Base-by-base conservation (phyloP, 1,140 invertebrate species). In the Nylanderia fulva region DNA sequence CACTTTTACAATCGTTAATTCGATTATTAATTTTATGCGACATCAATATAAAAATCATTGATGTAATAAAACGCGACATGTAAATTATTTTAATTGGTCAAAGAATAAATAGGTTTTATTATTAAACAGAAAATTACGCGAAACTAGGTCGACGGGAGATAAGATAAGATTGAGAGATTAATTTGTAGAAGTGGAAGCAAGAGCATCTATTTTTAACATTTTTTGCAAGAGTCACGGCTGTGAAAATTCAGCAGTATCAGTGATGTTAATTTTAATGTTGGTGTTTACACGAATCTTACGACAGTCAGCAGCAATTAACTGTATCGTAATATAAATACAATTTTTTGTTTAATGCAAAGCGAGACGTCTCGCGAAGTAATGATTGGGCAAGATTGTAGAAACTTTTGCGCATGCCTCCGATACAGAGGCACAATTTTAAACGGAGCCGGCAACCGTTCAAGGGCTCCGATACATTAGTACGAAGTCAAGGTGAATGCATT, bases 401-500 rank as follows among this genome's bases (percentile, higher is more conserved):
- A 27, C 18, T 52, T 36, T n/a, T 11, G 39, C 27, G 15, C 13
- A 39, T 8, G 24, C 27, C 33, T 80, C 24, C 29, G 33, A 27
- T 4, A 15, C 36, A 15, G 45, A 42, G 36, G 21, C 11, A 61
- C 24, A 64, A n/a, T 71, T 82, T 68, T 80, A 71, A 71, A 80
- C 18, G n/a, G 48, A 63, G n/a, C 45, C 24, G 24, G 24, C 60
- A 42, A 9, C 27, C 60, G 29, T 83, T 85, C 76, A 64, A 66
- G 77, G 21, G 48, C 69, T 42, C 27, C 33, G 33, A 84, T 84
- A 58, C 36, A 76, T 86, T 84, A 86, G 45, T 45, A 54, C 52
- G 3, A 56, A 84, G 69, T 75, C 66, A 82, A 82, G 77, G 77
- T 82, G 66, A 82, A 24, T 1, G 24, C 13, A 72, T 82, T 82